These are phyloP conservation scores for Noctua comes DNA, from an alignment of 2,888 invertebrate species.

Conservation along the genomic window DNA sequence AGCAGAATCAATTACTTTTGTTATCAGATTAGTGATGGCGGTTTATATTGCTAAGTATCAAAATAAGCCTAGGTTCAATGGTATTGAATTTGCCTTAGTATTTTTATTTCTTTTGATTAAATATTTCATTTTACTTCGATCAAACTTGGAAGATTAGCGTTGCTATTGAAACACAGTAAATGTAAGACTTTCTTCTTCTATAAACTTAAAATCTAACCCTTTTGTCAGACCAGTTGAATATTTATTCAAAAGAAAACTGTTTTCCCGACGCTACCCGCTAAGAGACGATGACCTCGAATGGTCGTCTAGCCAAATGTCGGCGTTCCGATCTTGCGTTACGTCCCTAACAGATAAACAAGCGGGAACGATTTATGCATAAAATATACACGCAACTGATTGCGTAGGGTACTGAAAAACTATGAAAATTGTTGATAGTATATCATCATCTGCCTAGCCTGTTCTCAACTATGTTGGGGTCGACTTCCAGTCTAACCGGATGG, in stretches of 20 bases:
- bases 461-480: too few relatives aligned
- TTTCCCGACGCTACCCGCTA: slow-evolving; percentile 74
- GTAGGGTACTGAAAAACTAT: slow-evolving; percentile 50
- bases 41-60: background rate
- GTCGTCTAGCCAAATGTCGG: slow-evolving; percentile 87
- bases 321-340: slow-evolving; percentile 75
- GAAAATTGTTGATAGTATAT: background rate
- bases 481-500: too few relatives aligned
- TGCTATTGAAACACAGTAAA: background rate
- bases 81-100: background rate
- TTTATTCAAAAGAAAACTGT: slow-evolving; percentile 38
- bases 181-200: background rate
- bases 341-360: slow-evolving; percentile 77
- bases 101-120: background rate
- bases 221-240: background rate
- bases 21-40: background rate
- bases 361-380: slow-evolving; percentile 61
- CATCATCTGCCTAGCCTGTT: too few relatives aligned
- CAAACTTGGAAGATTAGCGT: background rate
- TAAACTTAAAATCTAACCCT: background rate
- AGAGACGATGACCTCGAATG: slow-evolving; percentile 76
- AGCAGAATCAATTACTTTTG: background rate
- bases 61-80: background rate
- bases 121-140: background rate
- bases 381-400: slow-evolving; percentile 59